Evolutionary conservation across 1,140 invertebrate species (phyloP).

Genomic region (Bombus superbus): DNA sequence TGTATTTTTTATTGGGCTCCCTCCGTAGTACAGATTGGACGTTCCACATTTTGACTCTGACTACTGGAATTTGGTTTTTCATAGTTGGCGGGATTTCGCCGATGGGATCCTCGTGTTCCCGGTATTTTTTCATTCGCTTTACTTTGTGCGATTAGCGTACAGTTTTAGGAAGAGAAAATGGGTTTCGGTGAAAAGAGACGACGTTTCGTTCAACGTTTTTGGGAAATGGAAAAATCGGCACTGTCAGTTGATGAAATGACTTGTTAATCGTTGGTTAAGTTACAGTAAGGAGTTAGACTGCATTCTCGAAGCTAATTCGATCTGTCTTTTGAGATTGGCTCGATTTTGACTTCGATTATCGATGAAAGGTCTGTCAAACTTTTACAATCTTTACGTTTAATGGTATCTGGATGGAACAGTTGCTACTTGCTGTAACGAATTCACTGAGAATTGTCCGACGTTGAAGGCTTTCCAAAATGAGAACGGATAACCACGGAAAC

Average conservation of each 20-base stretch:
- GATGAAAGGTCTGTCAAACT: neutral
- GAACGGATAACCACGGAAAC: too few relatives aligned
- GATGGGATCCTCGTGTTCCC: neutral
- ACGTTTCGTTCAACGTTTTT: too few relatives aligned
- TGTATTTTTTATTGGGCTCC: slow-evolving; percentile 52
- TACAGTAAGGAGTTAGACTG: too few relatives aligned
- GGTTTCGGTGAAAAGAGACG: too few relatives aligned
- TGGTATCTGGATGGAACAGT: neutral
- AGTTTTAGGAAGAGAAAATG: neutral
- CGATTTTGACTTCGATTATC: neutral
- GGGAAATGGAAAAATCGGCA: neutral
- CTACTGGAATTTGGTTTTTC: neutral
- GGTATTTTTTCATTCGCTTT: neutral
- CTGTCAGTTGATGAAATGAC: neutral
- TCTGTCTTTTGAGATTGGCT: too few relatives aligned
- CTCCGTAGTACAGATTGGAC: slow-evolving; percentile 20
- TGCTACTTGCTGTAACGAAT: neutral
- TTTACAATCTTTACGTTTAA: neutral
- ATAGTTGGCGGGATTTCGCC: neutral
- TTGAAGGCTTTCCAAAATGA: neutral
- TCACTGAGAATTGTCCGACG: neutral
- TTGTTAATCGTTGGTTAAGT: neutral
- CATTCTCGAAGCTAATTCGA: too few relatives aligned
- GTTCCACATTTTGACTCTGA: slow-evolving; percentile 26
- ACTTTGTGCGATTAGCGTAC: neutral